These are phyloP conservation scores for Puntigrus tetrazona DNA, from an alignment of 2,113 vertebrate genomes.

Conservation along the genomic window DNA sequence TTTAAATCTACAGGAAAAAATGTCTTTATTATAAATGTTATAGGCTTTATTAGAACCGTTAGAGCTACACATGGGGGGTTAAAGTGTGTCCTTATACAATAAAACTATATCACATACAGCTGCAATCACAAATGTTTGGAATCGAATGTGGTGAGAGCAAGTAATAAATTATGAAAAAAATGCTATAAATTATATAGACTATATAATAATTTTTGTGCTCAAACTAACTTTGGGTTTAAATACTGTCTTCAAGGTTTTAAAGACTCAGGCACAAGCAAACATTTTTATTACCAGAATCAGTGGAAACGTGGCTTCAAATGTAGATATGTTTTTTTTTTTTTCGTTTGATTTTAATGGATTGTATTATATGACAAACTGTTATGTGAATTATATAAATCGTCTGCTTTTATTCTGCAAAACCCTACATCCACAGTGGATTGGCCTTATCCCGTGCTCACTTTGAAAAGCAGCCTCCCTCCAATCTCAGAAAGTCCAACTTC, in stretches of 20 bases:
- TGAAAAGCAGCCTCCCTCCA: constrained; percentile 98
- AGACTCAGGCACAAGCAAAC: not conserved
- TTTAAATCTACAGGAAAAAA: not conserved
- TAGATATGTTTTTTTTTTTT: too few species aligned
- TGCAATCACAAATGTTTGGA: too few species aligned
- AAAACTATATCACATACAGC: too few species aligned
- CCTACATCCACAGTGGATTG: constrained; percentile 83
- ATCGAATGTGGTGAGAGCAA: not conserved
- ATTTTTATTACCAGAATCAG: not conserved
- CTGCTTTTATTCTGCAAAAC: constrained; percentile 22
- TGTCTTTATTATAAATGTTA: not conserved
- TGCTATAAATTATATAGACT: not conserved
- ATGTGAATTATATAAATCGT: too few species aligned
- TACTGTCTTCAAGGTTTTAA: not conserved
- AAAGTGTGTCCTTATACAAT: too few species aligned
- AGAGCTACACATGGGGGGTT: too few species aligned
- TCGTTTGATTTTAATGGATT: not conserved
- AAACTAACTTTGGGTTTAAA: not conserved
- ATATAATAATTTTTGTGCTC: not conserved
- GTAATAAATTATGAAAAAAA: not conserved
- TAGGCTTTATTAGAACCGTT: not conserved
- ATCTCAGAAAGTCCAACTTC: constrained; percentile 98
- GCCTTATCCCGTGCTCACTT: constrained; percentile 96
- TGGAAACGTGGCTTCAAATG: not conserved
- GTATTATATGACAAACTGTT: not conserved